These are phyloP conservation scores for Pluvialis apricaria DNA, from an alignment of 2,113 vertebrate genomes.

Conservation along the genomic window DNA sequence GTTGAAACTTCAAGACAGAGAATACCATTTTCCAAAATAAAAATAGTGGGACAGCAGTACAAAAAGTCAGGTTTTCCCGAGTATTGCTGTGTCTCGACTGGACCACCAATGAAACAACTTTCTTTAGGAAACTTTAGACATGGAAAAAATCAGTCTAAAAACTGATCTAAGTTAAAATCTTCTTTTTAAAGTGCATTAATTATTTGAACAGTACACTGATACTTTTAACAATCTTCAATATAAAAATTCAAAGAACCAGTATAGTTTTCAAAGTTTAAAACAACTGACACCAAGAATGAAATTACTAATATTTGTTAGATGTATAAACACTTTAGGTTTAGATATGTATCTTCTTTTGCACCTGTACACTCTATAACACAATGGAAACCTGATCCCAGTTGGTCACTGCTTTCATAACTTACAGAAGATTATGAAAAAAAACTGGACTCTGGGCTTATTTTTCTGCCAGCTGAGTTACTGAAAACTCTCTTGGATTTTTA, in stretches of 20 bases:
- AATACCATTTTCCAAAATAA: neutral
- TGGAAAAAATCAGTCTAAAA: neutral
- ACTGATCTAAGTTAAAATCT: neutral
- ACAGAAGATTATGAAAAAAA: neutral
- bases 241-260: neutral
- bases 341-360: neutral
- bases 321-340: neutral
- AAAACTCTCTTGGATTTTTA: neutral
- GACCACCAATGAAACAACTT: neutral
- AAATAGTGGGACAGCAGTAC: neutral
- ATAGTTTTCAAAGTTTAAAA: neutral
- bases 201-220: neutral
- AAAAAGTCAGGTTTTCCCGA: neutral
- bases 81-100: neutral
- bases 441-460: neutral
- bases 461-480: neutral
- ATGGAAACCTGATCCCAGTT: neutral
- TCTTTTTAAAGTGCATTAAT: slow-evolving; percentile 24
- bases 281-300: neutral
- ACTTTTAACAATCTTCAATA: slow-evolving; percentile 1
- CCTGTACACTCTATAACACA: neutral
- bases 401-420: neutral
- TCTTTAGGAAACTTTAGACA: neutral
- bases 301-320: neutral
- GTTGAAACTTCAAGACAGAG: neutral